A percentile compares a stretch with the other conserved stretches of the same genome.
phyloP scores from a whole-genome alignment of 1,140 invertebrate species.

The Potamilus streckersoni region DNA sequence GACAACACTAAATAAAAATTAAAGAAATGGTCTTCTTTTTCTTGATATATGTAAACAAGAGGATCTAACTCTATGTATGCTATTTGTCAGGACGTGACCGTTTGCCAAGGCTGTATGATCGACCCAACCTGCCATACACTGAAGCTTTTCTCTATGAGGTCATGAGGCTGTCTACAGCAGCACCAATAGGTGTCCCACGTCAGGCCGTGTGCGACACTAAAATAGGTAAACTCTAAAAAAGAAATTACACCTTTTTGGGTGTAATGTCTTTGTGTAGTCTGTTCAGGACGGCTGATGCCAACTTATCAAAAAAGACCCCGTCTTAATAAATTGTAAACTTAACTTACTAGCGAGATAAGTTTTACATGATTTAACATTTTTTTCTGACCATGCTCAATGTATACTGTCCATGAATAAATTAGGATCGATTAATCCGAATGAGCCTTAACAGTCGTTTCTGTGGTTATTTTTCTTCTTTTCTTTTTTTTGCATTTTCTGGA shows the following conservation, averaged over 20 bases:
- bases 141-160: conserved; percentile 5
- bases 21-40: no score
- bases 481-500: no score
- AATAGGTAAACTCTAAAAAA: not conserved
- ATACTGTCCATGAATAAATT: no score
- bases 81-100: not conserved
- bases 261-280: not conserved
- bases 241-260: not conserved
- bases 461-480: no score
- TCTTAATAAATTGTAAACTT: not conserved
- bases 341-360: not conserved
- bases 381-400: no score
- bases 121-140: not conserved
- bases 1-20: no score
- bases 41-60: no score
- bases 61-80: not conserved
- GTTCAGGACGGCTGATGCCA: not conserved
- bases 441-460: no score
- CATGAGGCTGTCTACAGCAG: not conserved
- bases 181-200: not conserved
- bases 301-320: not conserved
- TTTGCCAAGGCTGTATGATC: not conserved
- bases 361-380: not conserved
- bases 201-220: not conserved
- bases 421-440: no score